phyloP scores from a whole-genome alignment of 2,113 vertebrate genomes.

The Rhabdomys dilectus region DNA sequence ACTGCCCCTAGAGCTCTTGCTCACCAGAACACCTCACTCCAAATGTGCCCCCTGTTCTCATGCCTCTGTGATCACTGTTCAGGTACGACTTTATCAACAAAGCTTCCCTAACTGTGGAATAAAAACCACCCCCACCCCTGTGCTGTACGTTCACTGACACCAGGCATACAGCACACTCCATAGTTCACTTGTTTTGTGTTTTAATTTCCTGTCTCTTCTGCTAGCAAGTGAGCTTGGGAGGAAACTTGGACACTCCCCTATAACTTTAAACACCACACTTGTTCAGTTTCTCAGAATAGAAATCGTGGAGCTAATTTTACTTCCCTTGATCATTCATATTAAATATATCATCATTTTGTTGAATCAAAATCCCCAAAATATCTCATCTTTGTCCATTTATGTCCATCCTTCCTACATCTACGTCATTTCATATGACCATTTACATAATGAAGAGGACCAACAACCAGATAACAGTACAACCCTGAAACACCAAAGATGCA shows the following conservation, averaged over 20 bases:
- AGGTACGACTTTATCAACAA: not conserved
- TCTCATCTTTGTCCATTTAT: not conserved
- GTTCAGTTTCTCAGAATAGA: conserved; percentile 53
- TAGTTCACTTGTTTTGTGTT: not conserved
- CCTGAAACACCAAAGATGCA: not conserved
- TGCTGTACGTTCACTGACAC: not conserved
- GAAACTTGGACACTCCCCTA: not conserved
- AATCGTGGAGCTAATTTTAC: not conserved
- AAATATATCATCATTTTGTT: not conserved
- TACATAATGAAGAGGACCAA: not conserved
- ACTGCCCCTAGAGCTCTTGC: not conserved
- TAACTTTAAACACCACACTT: not conserved
- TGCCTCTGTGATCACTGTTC: not conserved
- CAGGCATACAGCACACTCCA: not conserved
- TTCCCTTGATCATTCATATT: conserved; percentile 20
- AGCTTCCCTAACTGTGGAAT: not conserved
- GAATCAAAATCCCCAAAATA: conserved; percentile 21
- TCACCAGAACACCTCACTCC: not conserved
- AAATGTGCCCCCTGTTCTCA: not conserved
- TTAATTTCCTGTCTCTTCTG: not conserved
- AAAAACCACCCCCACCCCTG: not conserved
- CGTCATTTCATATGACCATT: not conserved
- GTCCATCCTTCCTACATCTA: not conserved
- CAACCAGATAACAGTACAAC: not conserved
- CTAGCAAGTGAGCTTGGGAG: not conserved